These are phyloP conservation scores for Hassar affinis DNA, from an alignment of 2,113 vertebrate species.

Conservation along the genomic window DNA sequence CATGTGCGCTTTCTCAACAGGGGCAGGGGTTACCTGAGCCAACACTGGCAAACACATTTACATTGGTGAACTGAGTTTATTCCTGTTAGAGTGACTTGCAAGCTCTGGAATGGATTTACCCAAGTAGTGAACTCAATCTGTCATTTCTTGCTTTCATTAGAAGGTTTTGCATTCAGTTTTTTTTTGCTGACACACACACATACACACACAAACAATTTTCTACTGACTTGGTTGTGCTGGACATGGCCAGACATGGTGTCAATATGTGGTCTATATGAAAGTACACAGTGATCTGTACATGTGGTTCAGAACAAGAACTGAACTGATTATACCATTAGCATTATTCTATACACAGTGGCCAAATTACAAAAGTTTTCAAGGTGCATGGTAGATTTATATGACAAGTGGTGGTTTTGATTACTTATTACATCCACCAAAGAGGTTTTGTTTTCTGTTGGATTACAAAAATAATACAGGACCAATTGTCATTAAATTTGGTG, in stretches of 20 bases:
- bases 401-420: no score
- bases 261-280: not conserved
- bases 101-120: not conserved
- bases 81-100: constrained; percentile 3
- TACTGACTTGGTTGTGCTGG: not conserved
- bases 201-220: not conserved
- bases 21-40: not conserved
- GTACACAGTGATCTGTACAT: not conserved
- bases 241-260: not conserved
- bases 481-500: no score
- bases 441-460: no score
- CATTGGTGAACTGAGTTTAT: not conserved
- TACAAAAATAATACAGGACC: no score
- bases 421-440: no score
- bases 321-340: no score
- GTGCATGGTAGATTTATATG: no score
- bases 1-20: constrained; percentile 19
- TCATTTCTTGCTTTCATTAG: not conserved
- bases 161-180: not conserved
- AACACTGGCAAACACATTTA: constrained; percentile 7
- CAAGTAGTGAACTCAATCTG: not conserved
- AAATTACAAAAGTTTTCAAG: no score
- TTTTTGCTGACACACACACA: not conserved
- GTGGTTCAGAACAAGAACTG: not conserved
- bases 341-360: no score